Conservation (phyloP, 2,797 vertebrate species). For the Chrosomus eos region DNA sequence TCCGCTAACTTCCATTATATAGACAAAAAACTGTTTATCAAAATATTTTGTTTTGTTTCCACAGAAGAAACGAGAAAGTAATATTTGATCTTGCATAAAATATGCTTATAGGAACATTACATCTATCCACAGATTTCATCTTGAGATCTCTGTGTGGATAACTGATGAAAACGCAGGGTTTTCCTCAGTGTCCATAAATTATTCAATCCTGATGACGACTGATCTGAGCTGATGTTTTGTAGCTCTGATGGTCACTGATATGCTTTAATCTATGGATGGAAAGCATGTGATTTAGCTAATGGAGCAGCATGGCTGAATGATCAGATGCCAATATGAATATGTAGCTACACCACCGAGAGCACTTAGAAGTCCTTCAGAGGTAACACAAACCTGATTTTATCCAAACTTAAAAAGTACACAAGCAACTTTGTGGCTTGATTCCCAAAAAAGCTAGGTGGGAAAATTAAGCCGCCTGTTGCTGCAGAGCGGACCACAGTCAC, state of each 20-base stretch:
- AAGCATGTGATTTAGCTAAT: constrained; percentile 59
- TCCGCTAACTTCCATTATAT: neutral
- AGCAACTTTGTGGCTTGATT: constrained; percentile 56
- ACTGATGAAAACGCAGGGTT: constrained; percentile 1
- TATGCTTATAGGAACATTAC: neutral
- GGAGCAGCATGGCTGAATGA: constrained; percentile 60
- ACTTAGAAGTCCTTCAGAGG: constrained; percentile 67
- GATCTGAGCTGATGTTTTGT: constrained; percentile 19
- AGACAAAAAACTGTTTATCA: neutral
- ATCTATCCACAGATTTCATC: constrained; percentile 2
- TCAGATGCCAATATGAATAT: constrained; percentile 68
- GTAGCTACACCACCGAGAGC: constrained; percentile 54
- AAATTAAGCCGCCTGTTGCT: constrained; percentile 54
- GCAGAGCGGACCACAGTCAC: neutral
- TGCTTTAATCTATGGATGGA: constrained; percentile 31
- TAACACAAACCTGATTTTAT: constrained; percentile 65
- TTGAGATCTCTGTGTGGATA: constrained; percentile 12
- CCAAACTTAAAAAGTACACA: constrained; percentile 54
- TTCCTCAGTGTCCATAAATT: constrained; percentile 15
- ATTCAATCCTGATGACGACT: constrained; percentile 22
- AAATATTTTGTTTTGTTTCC: neutral
- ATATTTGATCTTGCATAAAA: neutral
- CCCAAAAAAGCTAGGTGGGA: constrained; percentile 53
- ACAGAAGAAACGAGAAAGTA: neutral
- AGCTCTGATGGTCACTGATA: constrained; percentile 10